Evolutionary conservation across 2,113 vertebrate species (phyloP), one percentile per base, ranked within the genome.

Genomic region (Agapornis roseicollis): DNA sequence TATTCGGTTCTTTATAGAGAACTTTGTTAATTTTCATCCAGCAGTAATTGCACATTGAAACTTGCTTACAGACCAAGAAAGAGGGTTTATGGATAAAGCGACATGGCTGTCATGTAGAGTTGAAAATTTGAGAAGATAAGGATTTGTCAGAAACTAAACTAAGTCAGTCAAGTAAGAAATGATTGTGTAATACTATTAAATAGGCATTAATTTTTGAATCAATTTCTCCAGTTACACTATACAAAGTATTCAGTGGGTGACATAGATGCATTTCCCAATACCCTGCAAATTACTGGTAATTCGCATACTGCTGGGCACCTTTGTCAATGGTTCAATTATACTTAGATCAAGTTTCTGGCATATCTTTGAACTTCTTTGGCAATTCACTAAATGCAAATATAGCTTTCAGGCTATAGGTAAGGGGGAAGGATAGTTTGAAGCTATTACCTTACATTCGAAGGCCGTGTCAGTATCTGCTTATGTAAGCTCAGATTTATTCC

Each of bases 31-130:
- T 52, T 69, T 81, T 80, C 22, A 46, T 23, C 6, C 6, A 69
- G 3, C 23, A 73, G 29, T 47, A 85, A 42, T 16, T 93, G 27
- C 14, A 25, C 3, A 4, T 66, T 68, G n/a, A 65, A 86, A 63
- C 3, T 69, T 73, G 8, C 4, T 49, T 72, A 22, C 22, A 72
- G 23, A 64, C 3, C 15, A 70, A 55, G 35, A 82, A 24, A 50
- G 6, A 11, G 17, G 12, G 12, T 15, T 70, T 68, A 9, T 18
- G 39, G 24, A 52, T 7, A 17, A 74, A 74, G 13, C n/a, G 11
- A 31, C 2, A 31, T 2, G 3, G 9, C 4, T 89, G 19, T 20
- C 7, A 12, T 35, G 16, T 5, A 14, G 3, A 56, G 1, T 1
- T 53, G 6, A 2, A 33, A 76, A n/a, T 64, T 76, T 13, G 25